These are phyloP conservation scores for Vombatus ursinus DNA, from an alignment of 2,113 vertebrate genomes.

Conservation along the genomic window DNA sequence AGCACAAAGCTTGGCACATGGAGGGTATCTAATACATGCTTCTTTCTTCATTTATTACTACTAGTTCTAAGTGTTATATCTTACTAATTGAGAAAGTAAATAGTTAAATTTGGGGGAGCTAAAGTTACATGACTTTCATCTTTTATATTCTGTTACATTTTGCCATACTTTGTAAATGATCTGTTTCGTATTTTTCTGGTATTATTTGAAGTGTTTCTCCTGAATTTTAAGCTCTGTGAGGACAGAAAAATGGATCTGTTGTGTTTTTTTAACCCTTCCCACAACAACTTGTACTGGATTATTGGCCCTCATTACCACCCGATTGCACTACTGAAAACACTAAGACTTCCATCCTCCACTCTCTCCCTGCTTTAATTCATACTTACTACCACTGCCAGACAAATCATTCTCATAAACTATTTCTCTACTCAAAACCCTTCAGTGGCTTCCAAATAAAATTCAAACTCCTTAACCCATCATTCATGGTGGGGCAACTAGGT, in stretches of 20 bases:
- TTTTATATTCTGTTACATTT: slow-evolving; percentile 48
- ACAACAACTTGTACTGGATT: not conserved
- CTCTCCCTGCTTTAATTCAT: not conserved
- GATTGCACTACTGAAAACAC: not conserved
- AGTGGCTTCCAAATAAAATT: not conserved
- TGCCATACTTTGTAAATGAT: slow-evolving; percentile 45
- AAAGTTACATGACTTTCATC: slow-evolving; percentile 58
- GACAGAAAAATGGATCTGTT: slow-evolving; percentile 8
- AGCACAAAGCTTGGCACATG: not conserved
- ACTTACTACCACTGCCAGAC: not conserved
- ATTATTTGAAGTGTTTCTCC: slow-evolving; percentile 43
- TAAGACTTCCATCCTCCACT: not conserved
- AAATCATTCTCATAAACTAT: not conserved
- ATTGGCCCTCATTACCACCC: not conserved
- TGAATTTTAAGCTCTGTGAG: slow-evolving; percentile 34
- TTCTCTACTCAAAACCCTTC: not conserved
- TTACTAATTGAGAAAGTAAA: slow-evolving; percentile 61
- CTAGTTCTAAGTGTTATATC: not conserved
- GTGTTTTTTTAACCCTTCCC: slow-evolving; percentile 28
- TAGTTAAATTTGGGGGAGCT: slow-evolving; percentile 60
- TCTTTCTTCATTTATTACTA: not conserved
- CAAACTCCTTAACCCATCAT: not conserved
- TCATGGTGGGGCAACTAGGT: not conserved
- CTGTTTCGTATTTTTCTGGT: slow-evolving; percentile 22
- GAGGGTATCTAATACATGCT: not conserved